Base-by-base conservation (phyloP, 35 echinoderm and acorn worm genomes). In the Apostichopus parvimensis region DNA sequence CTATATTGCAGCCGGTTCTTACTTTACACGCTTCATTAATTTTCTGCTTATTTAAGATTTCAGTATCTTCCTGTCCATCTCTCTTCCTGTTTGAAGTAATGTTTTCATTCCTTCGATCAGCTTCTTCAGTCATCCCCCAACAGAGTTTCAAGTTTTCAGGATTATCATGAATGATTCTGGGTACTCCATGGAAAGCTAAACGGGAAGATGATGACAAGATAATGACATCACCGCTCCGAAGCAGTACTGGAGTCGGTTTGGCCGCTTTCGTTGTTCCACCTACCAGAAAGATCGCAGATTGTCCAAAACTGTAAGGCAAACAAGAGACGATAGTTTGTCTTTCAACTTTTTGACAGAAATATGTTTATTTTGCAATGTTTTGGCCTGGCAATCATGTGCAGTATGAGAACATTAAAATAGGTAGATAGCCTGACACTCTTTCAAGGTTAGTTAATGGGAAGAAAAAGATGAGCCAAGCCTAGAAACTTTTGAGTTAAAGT, bases 161-260 rank as follows among this genome's bases (percentile, higher is more conserved):
- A 70, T 70, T 34, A 12, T 94, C 86, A 90, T 87, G 93, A 18
- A 98, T 56, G 57, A 98, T 94, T 66, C 82, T 94, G 20, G 96
- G 96, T 11, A 98, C 94, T 60, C 94, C 94, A 88, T 98, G 96
- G 79, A 94, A 98, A 70, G 92, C 92, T 20, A 95, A 79, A 13
- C 96, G 84, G 4, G 94, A 94, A 65, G 83, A 66, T 21, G 94
- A 95, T 57, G 94, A 93, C 79, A 98, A 91, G 2, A 98, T 79
- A 55, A 98, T 92, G 20, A 98, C 90, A 87, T 98, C 96, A 23
- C 96, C 96, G 93, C 96, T 98, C n/a, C 92, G 86, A 13, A 98
- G 76, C 77, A 92, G 93, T 77, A 98, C 87, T 12, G 96, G 94
- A 11, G 91, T 73, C 23, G 96, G 96, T 81, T 85, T 87, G 4